Evolutionary conservation across 2,888 invertebrate genomes (phyloP).

Genomic region (Mesorhabditis sp.): DNA sequence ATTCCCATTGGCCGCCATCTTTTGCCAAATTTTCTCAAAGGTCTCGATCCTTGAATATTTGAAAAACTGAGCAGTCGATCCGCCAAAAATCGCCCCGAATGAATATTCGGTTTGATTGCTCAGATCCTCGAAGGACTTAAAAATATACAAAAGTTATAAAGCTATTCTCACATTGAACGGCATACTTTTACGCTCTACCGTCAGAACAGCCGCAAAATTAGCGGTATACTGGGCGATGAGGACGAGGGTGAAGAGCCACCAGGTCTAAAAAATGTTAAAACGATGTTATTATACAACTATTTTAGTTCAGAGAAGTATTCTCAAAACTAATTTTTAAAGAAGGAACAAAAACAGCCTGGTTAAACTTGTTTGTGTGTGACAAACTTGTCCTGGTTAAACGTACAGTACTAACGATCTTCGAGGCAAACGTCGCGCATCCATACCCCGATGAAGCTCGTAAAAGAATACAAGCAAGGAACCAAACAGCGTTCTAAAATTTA

Average conservation of each 20-base stretch:
- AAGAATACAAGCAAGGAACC: slow-evolving; percentile 68
- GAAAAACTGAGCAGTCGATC: slow-evolving; percentile 88
- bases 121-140: slow-evolving; percentile 71
- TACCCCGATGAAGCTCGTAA: slow-evolving; percentile 93
- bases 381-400: too few species aligned
- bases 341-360: background rate
- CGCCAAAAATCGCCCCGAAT: slow-evolving; percentile 87
- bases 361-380: background rate
- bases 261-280: slow-evolving; percentile 79
- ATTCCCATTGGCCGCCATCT: slow-evolving; percentile 67
- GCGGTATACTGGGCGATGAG: slow-evolving; percentile 99
- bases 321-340: background rate
- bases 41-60: slow-evolving; percentile 60
- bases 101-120: slow-evolving; percentile 86
- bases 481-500: slow-evolving; percentile 43
- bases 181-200: slow-evolving; percentile 76
- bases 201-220: slow-evolving; percentile 90
- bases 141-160: background rate
- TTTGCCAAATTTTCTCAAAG: slow-evolving; percentile 60
- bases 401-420: slow-evolving; percentile 15
- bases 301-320: too few species aligned
- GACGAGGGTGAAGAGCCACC: slow-evolving; percentile 99
- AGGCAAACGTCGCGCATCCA: slow-evolving; percentile 73
- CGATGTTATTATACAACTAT: too few species aligned
- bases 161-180: slow-evolving; percentile 29